phyloP scores from a whole-genome alignment of 2,888 invertebrate species.

The Ochropacha duplaris region DNA sequence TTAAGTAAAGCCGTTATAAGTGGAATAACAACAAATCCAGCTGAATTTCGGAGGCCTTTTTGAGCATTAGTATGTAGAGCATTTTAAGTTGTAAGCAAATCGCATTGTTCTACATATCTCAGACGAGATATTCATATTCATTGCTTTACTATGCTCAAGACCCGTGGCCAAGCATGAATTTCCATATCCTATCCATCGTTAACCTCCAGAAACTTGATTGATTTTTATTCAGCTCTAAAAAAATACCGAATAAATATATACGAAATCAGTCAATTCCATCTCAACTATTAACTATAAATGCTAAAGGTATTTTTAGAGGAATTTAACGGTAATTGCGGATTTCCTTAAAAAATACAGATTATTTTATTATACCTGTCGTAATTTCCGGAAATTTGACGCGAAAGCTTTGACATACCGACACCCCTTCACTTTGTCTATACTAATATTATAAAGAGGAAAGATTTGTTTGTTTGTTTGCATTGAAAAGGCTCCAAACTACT shows the following conservation, averaged over 20 bases:
- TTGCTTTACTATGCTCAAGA: neutral
- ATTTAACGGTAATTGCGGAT: neutral
- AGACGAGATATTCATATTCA: too few species aligned
- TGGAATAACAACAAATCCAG: too few species aligned
- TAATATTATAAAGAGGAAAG: too few species aligned
- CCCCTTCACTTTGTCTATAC: neutral
- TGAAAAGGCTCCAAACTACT: too few species aligned
- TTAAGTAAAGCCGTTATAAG: too few species aligned
- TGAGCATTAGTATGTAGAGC: too few species aligned
- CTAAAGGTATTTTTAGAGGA: neutral
- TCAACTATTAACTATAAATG: neutral
- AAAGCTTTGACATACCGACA: neutral
- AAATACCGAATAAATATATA: neutral
- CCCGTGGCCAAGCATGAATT: too few species aligned
- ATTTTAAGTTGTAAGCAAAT: too few species aligned
- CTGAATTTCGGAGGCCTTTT: too few species aligned
- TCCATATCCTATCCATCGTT: neutral
- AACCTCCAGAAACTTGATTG: too few species aligned
- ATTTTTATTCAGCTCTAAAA: neutral
- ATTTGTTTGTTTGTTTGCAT: too few species aligned
- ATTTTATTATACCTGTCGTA: neutral
- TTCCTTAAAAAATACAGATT: constrained; percentile 1
- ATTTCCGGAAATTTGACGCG: neutral
- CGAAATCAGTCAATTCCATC: neutral
- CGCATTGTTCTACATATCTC: too few species aligned